Evolutionary conservation across 2,113 vertebrate species (phyloP), one percentile per base, ranked within the genome.

Genomic region (Balaeniceps rex): DNA sequence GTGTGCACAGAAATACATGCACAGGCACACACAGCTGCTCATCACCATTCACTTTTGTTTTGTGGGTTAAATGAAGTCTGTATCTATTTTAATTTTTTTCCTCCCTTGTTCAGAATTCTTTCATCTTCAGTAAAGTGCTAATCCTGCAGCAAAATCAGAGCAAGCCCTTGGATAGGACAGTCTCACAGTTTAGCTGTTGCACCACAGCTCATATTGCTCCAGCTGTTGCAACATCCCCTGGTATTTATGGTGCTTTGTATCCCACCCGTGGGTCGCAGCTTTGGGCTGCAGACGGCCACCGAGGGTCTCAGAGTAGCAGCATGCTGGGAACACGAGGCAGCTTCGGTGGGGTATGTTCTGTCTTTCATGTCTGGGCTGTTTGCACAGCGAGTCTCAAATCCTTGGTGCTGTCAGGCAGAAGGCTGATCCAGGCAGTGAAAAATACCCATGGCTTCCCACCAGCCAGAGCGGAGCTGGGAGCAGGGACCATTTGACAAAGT

Each of bases 241-340:
- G 60, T 75, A 92, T 94, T 96, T 93, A 69, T 71, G 63, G 82
- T 40, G 57, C 70, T 91, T 97, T 95, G 49, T 77, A 63, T 94
- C 92, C 91, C 82, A 54, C 38, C 33, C 36, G 18, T 55, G 93
- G 76, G 92, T 94, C 74, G 68, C 51, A 79, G 75, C 87, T 93
- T 92, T 1, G 17, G 66, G 79, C 55, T 65, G 26, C n/a, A 86
- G 92, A 83, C 29, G 78, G 80, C 68, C 83, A 49, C 40, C 12
- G 76, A 94, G 95, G 36, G 19, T 84, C 74, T 91, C 17, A 14
- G 83, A 14, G 83, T 68, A 54, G 31, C 42, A 83, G 70, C 64
- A 76, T 74, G 79, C 79, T 85, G 68, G 95, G 87, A 93, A 90
- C 87, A 29, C 13, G 29, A 58, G 77, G 49, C 65, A 89, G 77